Evolutionary conservation across 2,797 vertebrate species (phyloP).

Genomic region (Aulostomus chinensis): DNA sequence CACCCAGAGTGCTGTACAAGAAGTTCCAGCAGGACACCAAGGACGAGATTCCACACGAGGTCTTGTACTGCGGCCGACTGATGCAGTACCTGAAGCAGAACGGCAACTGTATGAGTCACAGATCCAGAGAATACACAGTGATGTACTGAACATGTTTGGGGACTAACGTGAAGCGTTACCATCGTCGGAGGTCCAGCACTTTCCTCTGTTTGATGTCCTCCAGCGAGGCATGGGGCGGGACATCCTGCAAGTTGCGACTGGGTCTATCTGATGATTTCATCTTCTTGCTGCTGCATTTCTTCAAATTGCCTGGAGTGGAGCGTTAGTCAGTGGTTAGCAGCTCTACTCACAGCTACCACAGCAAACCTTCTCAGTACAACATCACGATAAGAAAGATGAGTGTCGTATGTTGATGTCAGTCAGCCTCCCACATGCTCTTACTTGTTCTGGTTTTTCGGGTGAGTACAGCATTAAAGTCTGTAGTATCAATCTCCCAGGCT

Average conservation of each 20-base stretch:
- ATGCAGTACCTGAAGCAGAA: conserved; percentile 90
- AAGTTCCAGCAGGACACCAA: conserved; percentile 98
- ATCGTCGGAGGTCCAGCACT: conserved; percentile 94
- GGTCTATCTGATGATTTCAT: conserved; percentile 87
- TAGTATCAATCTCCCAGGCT: conserved; percentile 98
- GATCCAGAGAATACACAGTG: background rate
- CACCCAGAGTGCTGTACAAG: conserved; percentile 93
- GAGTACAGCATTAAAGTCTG: conserved; percentile 88
- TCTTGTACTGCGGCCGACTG: conserved; percentile 98
- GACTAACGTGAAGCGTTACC: conserved; percentile 80
- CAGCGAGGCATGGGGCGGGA: conserved; percentile 79
- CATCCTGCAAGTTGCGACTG: conserved; percentile 87
- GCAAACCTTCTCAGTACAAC: too few species aligned
- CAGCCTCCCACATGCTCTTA: conserved; percentile 58
- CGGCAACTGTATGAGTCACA: too few species aligned
- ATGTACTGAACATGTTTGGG: background rate
- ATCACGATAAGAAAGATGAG: background rate
- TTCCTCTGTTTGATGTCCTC: conserved; percentile 96
- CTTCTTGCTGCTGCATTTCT: conserved; percentile 90
- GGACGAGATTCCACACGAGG: conserved; percentile 97
- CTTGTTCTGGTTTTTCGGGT: conserved; percentile 89
- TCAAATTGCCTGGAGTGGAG: conserved; percentile 82
- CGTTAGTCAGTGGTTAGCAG: background rate
- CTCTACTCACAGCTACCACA: too few species aligned
- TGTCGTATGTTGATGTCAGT: background rate